Conservation (phyloP, 2,888 invertebrate genomes). For the Miltochrista miniata region DNA sequence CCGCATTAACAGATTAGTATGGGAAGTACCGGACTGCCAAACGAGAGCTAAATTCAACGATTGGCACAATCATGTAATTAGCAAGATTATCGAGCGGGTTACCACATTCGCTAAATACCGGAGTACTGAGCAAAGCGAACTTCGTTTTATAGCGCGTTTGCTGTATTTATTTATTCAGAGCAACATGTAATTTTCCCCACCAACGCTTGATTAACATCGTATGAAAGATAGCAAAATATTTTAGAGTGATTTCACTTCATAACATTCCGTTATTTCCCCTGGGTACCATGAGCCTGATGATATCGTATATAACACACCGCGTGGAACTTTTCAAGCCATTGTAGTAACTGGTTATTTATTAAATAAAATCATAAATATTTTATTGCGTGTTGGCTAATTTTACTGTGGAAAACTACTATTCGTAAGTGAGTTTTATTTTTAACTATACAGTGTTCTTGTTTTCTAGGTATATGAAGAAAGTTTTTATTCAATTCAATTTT, state of each 20-base stretch:
- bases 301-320: not conserved
- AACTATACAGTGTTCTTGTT: too few species aligned
- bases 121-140: too few species aligned
- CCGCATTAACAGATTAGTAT: too few species aligned
- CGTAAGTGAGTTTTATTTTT: too few species aligned
- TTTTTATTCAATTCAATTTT: too few species aligned
- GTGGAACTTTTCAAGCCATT: not conserved
- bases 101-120: too few species aligned
- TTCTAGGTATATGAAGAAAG: too few species aligned
- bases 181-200: not conserved
- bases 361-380: not conserved
- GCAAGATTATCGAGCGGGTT: too few species aligned
- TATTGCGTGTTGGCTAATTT: not conserved
- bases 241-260: slow-evolving; percentile 1
- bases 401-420: too few species aligned
- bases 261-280: slow-evolving; percentile 3
- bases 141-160: not conserved
- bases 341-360: not conserved
- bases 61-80: too few species aligned
- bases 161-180: not conserved
- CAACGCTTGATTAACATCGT: not conserved
- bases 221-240: not conserved
- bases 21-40: too few species aligned
- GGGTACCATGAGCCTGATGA: not conserved
- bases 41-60: too few species aligned